Evolutionary conservation across 2,113 vertebrate species (phyloP).

Genomic region (Bubo bubo): DNA sequence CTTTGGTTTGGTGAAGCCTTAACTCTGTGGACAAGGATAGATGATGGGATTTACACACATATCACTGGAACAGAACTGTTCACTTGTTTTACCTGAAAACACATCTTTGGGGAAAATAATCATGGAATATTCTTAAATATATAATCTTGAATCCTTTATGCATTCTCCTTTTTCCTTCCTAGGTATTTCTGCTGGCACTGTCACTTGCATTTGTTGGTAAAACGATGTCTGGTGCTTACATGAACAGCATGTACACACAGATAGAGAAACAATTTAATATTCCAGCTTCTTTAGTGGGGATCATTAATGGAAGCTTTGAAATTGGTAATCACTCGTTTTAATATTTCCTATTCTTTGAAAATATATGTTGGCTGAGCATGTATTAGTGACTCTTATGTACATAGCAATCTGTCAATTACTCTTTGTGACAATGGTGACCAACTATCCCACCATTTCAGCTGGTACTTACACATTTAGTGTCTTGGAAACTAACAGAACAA

Average conservation of each 20-base stretch:
- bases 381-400: neutral
- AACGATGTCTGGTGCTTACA: conserved; percentile 76
- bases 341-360: neutral
- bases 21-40: neutral
- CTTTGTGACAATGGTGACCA: neutral
- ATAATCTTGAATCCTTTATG: neutral
- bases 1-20: neutral
- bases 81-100: neutral
- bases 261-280: conserved; percentile 84
- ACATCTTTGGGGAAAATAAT: neutral
- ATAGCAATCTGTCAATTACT: neutral
- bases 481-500: neutral
- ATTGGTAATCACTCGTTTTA: conserved; percentile 74
- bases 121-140: neutral
- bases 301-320: conserved; percentile 84
- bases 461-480: neutral
- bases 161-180: neutral
- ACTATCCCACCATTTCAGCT: neutral
- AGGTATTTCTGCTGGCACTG: conserved; percentile 80
- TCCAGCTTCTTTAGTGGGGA: conserved; percentile 76
- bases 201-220: conserved; percentile 78
- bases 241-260: conserved; percentile 83
- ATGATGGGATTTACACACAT: neutral
- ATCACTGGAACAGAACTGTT: neutral
- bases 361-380: neutral